These are phyloP conservation scores for Tiliqua scincoides DNA, from an alignment of 2,113 vertebrate genomes.

Conservation along the genomic window DNA sequence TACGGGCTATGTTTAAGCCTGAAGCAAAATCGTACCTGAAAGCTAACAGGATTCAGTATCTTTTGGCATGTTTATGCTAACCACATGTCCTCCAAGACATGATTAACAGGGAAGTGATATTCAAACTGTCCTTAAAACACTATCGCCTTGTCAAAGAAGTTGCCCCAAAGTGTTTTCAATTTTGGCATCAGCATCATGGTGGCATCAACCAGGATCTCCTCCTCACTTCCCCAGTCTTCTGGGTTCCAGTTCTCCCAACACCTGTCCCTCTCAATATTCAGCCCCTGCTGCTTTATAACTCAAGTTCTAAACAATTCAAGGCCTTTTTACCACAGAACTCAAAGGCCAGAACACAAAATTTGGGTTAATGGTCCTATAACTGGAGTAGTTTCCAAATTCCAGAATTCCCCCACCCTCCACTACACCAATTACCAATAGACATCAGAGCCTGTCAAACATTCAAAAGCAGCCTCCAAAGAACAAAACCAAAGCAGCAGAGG, in stretches of 20 bases:
- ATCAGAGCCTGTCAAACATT: conserved; percentile 4
- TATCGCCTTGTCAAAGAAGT: not conserved
- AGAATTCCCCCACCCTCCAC: not conserved
- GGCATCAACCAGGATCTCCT: not conserved
- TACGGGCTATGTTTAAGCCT: no score
- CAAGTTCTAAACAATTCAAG: not conserved
- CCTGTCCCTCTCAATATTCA: not conserved
- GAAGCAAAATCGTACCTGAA: not conserved
- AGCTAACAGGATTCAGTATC: not conserved
- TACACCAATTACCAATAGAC: not conserved
- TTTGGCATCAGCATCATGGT: not conserved
- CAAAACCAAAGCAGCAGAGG: conserved; percentile 46
- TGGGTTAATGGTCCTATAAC: not conserved
- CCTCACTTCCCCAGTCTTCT: not conserved
- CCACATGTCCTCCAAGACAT: not conserved
- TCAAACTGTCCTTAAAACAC: not conserved
- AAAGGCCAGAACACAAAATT: not conserved
- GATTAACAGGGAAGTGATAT: not conserved
- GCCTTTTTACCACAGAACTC: not conserved
- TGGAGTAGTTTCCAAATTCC: not conserved
- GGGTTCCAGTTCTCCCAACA: not conserved
- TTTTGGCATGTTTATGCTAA: not conserved
- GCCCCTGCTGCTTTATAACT: conserved; percentile 15
- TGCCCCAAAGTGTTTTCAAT: not conserved
- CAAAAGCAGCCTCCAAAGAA: conserved; percentile 47